Conservation (phyloP, 2,888 invertebrate genomes). For the Cephus rjabovi region DNA sequence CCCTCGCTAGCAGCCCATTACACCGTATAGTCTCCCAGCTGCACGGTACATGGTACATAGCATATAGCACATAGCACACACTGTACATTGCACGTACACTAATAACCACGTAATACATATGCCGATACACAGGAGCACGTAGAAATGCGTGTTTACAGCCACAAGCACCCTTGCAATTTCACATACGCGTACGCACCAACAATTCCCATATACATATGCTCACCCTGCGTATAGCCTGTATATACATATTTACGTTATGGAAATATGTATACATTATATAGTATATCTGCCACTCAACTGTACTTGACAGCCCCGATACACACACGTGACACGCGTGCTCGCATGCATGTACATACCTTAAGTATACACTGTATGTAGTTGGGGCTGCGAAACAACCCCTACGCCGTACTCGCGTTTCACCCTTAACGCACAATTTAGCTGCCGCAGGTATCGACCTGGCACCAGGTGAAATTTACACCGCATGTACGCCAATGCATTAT, state of each 20-base stretch:
- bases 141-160: not conserved
- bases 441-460: constrained; percentile 41
- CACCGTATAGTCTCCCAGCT: constrained; percentile 26
- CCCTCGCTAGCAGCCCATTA: constrained; percentile 53
- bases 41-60: not conserved
- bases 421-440: constrained; percentile 52
- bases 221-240: not conserved
- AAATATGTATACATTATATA: not conserved
- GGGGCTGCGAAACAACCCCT: not conserved
- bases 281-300: not conserved
- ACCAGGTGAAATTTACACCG: constrained; percentile 53
- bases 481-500: constrained; percentile 47
- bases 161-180: not conserved
- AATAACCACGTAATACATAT: not conserved
- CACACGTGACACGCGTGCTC: not conserved
- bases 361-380: not conserved
- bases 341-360: not conserved
- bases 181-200: not conserved
- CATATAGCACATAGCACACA: not conserved
- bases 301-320: not conserved
- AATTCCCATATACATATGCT: not conserved
- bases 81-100: not conserved
- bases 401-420: not conserved
- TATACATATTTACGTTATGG: not conserved
- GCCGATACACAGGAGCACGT: not conserved